phyloP scores from a whole-genome alignment of 2,113 vertebrate species.

The Zeus faber region DNA sequence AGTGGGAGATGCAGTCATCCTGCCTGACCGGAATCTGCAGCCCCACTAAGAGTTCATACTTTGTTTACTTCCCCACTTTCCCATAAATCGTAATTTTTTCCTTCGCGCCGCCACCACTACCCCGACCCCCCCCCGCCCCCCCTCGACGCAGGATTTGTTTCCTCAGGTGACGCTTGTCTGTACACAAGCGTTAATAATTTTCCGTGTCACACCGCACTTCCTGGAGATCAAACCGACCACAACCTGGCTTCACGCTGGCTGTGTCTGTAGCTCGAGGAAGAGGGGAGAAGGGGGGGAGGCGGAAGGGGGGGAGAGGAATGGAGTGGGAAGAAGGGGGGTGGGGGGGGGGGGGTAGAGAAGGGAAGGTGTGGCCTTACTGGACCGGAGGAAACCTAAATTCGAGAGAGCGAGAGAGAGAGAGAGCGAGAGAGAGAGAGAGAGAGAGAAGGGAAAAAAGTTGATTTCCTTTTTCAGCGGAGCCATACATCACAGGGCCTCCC shows the following conservation, averaged over 20 bases:
- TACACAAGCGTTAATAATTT: too few species aligned
- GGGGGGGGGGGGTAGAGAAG: background rate
- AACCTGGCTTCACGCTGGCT: slow-evolving; percentile 51
- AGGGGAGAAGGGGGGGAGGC: slow-evolving; percentile 16
- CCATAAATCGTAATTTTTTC: slow-evolving; percentile 60
- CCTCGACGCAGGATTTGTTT: slow-evolving; percentile 54
- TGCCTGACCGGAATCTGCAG: slow-evolving; percentile 60
- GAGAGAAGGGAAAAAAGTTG: slow-evolving; percentile 87
- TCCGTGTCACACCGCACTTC: too few species aligned
- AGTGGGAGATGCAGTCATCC: slow-evolving; percentile 70
- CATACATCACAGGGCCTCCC: slow-evolving; percentile 98
- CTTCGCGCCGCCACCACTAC: slow-evolving; percentile 53
- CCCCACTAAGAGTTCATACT: slow-evolving; percentile 48
- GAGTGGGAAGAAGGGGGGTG: slow-evolving; percentile 35
- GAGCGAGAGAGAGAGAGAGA: slow-evolving; percentile 28
- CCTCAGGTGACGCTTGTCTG: slow-evolving; percentile 55
- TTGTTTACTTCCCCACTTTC: slow-evolving; percentile 65
- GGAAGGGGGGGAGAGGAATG: background rate
- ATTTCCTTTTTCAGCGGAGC: slow-evolving; percentile 98
- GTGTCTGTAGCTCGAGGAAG: slow-evolving; percentile 35
- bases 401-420: slow-evolving; percentile 28
- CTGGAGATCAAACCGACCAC: slow-evolving; percentile 44
- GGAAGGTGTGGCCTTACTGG: slow-evolving; percentile 47
- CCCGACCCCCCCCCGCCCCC: too few species aligned
- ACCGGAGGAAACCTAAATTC: slow-evolving; percentile 75